Base-by-base conservation (phyloP, 2,888 invertebrate genomes). In the Sylvicola cinctus region DNA sequence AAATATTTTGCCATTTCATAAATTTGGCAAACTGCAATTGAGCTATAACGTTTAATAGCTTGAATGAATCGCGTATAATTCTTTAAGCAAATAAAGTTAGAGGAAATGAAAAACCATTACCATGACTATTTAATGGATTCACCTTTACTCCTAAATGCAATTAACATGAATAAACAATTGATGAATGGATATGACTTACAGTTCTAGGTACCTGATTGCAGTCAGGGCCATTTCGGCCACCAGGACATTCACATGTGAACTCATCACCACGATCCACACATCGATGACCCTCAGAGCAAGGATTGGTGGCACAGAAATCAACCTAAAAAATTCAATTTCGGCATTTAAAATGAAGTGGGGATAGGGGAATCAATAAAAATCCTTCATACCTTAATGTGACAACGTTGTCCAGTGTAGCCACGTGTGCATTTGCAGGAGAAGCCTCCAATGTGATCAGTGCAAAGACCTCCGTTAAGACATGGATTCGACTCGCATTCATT, bases 401-500 rank as follows among this genome's bases (percentile, higher is more conserved):
- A 77, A 37, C 68, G 65, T 46, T 62, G 66, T 43, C 77, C 77
- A 10, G 69, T 68, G 53, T 69, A 77, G 23, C 77, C 77, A 34
- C 73, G 66, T 5, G 69, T 67, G 52, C 77, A 77, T 32, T 66
- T 61, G 51, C 77, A 77, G 39, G 62, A 61, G 53, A 66, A 77
- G 39, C 69, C 66, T 31, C 70, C 74, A 44, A 77, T 68, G 49
- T 68, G 70, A 60, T 77, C 76, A 38, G 70, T 72, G 58, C 78
- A 79, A 29, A 74, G 72, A 42, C 77, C 78, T 30, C 71, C 73
- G 53, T 78, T 74, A 37, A 65, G 62, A 51, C 78, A 79, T 29
- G 78, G 78, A 38, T 73, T 71, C 41, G 74, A 74, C 51, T 73
- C 72, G 50, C 79, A 79, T 55, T 77, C 76, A 53, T 78, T 73